Base-by-base conservation (phyloP, 2,888 invertebrate genomes). In the Melanophora roralis region DNA sequence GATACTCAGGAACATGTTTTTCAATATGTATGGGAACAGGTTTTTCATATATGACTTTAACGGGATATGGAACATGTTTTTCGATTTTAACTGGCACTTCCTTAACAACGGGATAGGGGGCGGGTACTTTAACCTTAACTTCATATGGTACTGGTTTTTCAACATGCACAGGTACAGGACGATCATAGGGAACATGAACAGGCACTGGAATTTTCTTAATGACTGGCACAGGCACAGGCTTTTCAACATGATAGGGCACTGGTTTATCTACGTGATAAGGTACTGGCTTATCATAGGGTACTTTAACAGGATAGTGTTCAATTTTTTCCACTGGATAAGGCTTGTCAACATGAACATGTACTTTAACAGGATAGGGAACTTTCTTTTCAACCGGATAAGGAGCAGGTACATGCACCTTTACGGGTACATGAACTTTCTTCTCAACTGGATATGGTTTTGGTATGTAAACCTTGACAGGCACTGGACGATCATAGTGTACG, bases 111-210 rank as follows among this genome's bases (percentile, higher is more conserved):
- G 94, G 93, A 89, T 93, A 93, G 0, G 93, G 93, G 12, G 93
- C 93, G 77, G 93, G 92, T 57, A 93, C 92, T 53, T 91, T 93
- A 9, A 94, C 92, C 88, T 94, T 94, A 16, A 95, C 93, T 67
- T 93, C 93, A 89, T 94, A 94, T 1, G 95, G 94, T 59, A 95
- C 93, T 65, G 92, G 94, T 86, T 95, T 95, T 84, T 94, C 94
- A 0, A 95, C 93, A 55, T 91, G 93, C 0, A 94, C 93, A 5
- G 95, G 93, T 67, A 93, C 89, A 57, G 93, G 93, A 64, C 92
- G 91, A 87, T 93, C 93, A 80, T 88, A 88, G 82, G 90, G 92
- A 32, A 93, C 93, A 88, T 93, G 93, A 23, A 93, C 93, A 19
- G 95, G 94, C 43, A 92, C 92, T 78, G 91, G 94, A 1, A 94